Evolutionary conservation across 2,797 vertebrate species (phyloP).

Genomic region (Gobio occitaniae): DNA sequence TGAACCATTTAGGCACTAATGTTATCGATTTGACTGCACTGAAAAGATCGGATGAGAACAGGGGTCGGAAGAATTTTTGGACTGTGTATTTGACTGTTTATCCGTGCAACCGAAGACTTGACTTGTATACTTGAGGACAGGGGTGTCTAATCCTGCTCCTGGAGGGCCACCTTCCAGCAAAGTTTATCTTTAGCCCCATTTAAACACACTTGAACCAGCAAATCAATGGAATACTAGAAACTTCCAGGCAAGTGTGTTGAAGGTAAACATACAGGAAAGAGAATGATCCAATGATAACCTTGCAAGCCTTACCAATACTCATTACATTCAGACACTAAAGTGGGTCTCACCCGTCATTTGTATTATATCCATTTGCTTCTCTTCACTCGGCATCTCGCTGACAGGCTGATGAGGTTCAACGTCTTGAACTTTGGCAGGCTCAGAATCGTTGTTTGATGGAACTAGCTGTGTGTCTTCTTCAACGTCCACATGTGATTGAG

Average conservation of each 20-base stretch:
- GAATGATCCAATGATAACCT: neutral
- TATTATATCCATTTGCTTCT: slow-evolving; percentile 20
- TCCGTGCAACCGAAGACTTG: neutral
- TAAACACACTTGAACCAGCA: neutral
- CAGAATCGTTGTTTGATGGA: slow-evolving; percentile 37
- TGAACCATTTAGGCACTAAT: neutral
- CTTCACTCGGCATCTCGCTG: slow-evolving; percentile 2
- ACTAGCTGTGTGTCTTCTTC: slow-evolving; percentile 65
- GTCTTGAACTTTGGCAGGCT: slow-evolving; percentile 28
- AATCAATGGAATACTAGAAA: neutral
- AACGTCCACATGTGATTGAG: neutral
- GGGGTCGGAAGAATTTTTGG: neutral
- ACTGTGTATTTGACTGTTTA: neutral
- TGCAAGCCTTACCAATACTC: neutral
- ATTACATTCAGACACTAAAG: neutral
- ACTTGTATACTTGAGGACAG: neutral
- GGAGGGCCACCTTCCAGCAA: neutral
- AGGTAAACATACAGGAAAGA: neutral
- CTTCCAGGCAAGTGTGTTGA: neutral
- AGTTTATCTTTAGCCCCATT: neutral
- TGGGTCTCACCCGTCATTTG: neutral
- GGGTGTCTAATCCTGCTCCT: neutral
- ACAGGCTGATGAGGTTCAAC: slow-evolving; percentile 16
- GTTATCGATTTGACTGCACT: neutral
- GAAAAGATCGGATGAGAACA: neutral